A percentile compares a stretch with the other conserved stretches of the same genome.
phyloP scores from a whole-genome alignment of 2,797 vertebrate species.

The Amphiprion clarkii region DNA sequence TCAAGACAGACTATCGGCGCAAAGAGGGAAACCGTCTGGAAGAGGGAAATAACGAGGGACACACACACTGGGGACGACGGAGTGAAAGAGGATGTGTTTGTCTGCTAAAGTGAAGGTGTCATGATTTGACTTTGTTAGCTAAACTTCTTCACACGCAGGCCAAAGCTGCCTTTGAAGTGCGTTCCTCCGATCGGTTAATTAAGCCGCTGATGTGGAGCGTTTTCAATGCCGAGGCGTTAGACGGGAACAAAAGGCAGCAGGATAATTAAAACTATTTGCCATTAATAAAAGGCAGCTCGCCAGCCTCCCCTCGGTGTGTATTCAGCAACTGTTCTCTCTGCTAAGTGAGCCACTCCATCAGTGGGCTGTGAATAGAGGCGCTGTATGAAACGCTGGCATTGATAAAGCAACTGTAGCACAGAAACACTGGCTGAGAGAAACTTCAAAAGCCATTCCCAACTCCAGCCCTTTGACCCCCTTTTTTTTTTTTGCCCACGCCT shows the following conservation, averaged over 20 bases:
- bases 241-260: conserved; percentile 72
- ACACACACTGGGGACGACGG: conserved; percentile 35
- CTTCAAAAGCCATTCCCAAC: conserved; percentile 79
- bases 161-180: conserved; percentile 62
- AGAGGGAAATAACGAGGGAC: conserved; percentile 48
- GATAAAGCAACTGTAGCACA: conserved; percentile 78
- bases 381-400: conserved; percentile 75
- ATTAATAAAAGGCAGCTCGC: conserved; percentile 62
- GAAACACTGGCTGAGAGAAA: conserved; percentile 62
- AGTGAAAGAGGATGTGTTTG: conserved; percentile 24
- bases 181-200: conserved; percentile 66
- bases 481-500: conserved; percentile 53
- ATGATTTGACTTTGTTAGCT: conserved; percentile 68
- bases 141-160: conserved; percentile 65
- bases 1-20: conserved; percentile 46
- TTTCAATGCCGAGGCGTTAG: conserved; percentile 61
- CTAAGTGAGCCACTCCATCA: conserved; percentile 67
- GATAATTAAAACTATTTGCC: conserved; percentile 77
- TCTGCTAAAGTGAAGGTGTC: conserved; percentile 58
- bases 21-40: conserved; percentile 45
- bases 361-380: conserved; percentile 59
- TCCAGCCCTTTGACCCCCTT: conserved; percentile 75
- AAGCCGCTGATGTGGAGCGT: conserved; percentile 70
- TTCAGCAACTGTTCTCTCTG: conserved; percentile 54
- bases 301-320: conserved; percentile 46